These are phyloP conservation scores for Bursaphelenchus mucronatus DNA, from an alignment of 1,140 invertebrate species.

Conservation along the genomic window DNA sequence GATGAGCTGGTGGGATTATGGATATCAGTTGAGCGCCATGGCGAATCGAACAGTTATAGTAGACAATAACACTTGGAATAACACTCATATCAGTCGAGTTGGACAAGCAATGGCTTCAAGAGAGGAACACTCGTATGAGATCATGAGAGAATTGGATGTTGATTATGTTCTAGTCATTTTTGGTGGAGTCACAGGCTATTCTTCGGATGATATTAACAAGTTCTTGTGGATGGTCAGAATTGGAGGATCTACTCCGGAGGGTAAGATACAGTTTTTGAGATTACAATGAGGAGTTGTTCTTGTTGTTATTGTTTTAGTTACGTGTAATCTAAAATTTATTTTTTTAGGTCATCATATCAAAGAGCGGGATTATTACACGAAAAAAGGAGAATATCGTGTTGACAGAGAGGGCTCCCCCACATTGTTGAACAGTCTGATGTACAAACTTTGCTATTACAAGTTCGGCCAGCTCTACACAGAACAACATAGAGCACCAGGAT, in stretches of 20 bases:
- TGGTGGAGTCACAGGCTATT: slow-evolving; percentile 96
- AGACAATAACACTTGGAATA: slow-evolving; percentile 98
- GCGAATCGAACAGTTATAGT: slow-evolving; percentile 85
- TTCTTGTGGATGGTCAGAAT: slow-evolving; percentile 99
- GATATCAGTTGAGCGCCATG: slow-evolving; percentile 77
- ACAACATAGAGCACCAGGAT: slow-evolving; percentile 75
- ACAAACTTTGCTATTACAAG: slow-evolving; percentile 95
- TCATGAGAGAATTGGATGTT: slow-evolving; percentile 92
- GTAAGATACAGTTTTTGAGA: slow-evolving; percentile 65
- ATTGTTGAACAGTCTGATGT: slow-evolving; percentile 96
- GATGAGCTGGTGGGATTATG: slow-evolving; percentile 67
- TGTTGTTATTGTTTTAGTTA: slow-evolving; percentile 11
- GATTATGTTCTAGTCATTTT: slow-evolving; percentile 96
- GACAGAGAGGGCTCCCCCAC: slow-evolving; percentile 87
- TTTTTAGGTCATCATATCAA: slow-evolving; percentile 61
- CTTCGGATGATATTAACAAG: slow-evolving; percentile 98
- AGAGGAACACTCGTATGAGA: slow-evolving; percentile 90
- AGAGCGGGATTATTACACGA: slow-evolving; percentile 96
- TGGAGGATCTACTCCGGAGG: slow-evolving; percentile 95
- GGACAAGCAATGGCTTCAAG: slow-evolving; percentile 99
- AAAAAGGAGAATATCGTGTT: slow-evolving; percentile 90
- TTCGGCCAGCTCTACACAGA: slow-evolving; percentile 74
- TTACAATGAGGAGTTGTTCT: slow-evolving; percentile 68
- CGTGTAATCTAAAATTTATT: not conserved
- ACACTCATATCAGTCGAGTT: slow-evolving; percentile 84